Evolutionary conservation across 2,113 vertebrate genomes (phyloP).

Genomic region (Chaenogobius annularis): DNA sequence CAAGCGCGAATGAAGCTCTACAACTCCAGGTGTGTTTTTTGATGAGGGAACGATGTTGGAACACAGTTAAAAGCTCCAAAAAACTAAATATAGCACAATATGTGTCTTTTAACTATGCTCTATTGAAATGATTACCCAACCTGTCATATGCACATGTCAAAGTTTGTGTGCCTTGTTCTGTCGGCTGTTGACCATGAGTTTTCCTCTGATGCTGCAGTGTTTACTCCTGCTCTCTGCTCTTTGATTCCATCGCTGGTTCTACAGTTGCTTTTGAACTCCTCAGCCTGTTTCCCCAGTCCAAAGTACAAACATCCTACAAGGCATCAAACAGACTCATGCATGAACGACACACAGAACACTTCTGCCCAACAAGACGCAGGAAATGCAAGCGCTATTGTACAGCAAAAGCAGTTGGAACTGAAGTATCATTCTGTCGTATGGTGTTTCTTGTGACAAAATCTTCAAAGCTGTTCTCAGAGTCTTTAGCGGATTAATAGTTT

Average conservation of each 20-base stretch:
- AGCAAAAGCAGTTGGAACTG: background rate
- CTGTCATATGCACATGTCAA: background rate
- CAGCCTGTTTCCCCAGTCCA: background rate
- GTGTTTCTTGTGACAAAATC: background rate
- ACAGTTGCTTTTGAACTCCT: slow-evolving; percentile 1
- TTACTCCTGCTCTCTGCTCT: background rate
- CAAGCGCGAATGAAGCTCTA: too few relatives aligned
- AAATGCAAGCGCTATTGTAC: background rate
- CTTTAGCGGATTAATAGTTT: background rate
- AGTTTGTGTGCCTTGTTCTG: background rate
- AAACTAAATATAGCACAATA: too few relatives aligned
- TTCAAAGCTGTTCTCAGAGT: background rate
- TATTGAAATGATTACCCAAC: too few relatives aligned
- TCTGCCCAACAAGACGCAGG: background rate
- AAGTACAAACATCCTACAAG: background rate
- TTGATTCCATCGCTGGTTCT: background rate
- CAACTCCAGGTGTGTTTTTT: too few relatives aligned
- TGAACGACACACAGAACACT: background rate
- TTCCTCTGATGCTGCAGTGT: background rate
- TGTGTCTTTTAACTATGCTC: too few relatives aligned
- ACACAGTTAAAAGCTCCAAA: too few relatives aligned
- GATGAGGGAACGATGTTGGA: too few relatives aligned
- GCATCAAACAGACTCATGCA: slow-evolving; percentile 1
- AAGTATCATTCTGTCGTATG: background rate
- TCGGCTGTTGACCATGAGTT: background rate